Percentiles rank a stretch among this genome's conserved stretches.
Evolutionary conservation across 2,888 invertebrate species (phyloP).

Genomic region (Choristoneura rosaceana): DNA sequence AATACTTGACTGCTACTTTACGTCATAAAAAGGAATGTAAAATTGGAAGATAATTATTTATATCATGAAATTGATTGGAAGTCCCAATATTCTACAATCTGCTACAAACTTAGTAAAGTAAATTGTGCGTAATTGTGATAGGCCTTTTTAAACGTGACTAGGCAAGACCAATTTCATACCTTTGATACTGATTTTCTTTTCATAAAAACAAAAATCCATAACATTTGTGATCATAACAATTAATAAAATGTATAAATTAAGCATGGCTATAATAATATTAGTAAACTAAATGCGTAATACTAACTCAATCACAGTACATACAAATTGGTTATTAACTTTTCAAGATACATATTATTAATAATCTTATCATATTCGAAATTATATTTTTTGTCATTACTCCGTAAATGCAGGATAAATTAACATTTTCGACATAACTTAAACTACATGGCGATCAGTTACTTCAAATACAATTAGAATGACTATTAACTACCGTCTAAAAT

Average conservation of each 20-base stretch:
- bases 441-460: slow-evolving; percentile 56
- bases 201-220: slow-evolving; percentile 37
- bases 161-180: slow-evolving; percentile 65
- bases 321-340: slow-evolving; percentile 61
- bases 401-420: slow-evolving; percentile 31
- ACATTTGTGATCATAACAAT: slow-evolving; percentile 40
- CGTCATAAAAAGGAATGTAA: slow-evolving; percentile 75
- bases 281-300: slow-evolving; percentile 51
- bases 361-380: slow-evolving; percentile 42
- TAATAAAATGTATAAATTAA: slow-evolving; percentile 51
- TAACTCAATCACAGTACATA: slow-evolving; percentile 80
- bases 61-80: slow-evolving; percentile 43
- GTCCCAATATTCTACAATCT: slow-evolving; percentile 42
- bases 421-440: slow-evolving; percentile 51
- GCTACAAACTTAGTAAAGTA: slow-evolving; percentile 55
- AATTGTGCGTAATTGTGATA: slow-evolving; percentile 78
- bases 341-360: slow-evolving; percentile 44
- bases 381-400: slow-evolving; percentile 34
- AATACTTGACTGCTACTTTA: slow-evolving; percentile 62
- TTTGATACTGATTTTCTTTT: slow-evolving; percentile 35
- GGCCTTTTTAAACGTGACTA: slow-evolving; percentile 82
- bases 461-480: slow-evolving; percentile 61
- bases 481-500: slow-evolving; percentile 71
- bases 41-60: slow-evolving; percentile 69
- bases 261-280: slow-evolving; percentile 54